Evolutionary conservation across 2,797 vertebrate genomes (phyloP).

Genomic region (Onychomys arenicola): DNA sequence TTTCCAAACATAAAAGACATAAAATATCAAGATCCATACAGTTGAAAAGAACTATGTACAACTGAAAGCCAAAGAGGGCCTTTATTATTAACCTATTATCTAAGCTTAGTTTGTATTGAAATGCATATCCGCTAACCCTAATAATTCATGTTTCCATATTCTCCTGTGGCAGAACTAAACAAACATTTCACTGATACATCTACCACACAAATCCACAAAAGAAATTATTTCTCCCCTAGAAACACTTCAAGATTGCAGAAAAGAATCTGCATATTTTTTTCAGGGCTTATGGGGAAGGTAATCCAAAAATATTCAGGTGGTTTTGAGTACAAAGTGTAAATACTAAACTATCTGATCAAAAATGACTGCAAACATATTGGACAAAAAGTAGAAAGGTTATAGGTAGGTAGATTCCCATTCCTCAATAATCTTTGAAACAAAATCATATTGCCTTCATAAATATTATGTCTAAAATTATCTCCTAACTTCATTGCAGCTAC

Average conservation of each 20-base stretch:
- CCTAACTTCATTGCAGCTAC: not conserved
- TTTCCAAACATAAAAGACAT: not conserved
- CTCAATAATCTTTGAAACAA: conserved; percentile 35
- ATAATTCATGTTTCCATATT: not conserved
- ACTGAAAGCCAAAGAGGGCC: not conserved
- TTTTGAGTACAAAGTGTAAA: not conserved
- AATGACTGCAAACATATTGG: not conserved
- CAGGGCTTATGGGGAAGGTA: not conserved
- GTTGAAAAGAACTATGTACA: not conserved
- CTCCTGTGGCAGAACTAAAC: not conserved
- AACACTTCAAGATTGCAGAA: not conserved
- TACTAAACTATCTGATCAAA: not conserved
- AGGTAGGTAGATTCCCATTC: not conserved
- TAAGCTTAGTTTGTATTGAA: not conserved
- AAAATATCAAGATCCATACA: not conserved
- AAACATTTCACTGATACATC: not conserved
- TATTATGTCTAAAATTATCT: conserved; percentile 27
- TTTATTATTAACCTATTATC: not conserved
- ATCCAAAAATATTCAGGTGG: not conserved
- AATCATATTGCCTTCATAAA: not conserved
- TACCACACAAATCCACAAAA: not conserved
- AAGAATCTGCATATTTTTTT: not conserved
- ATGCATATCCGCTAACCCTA: not conserved
- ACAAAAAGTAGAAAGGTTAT: not conserved
- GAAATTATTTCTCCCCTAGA: not conserved